Evolutionary conservation across 2,113 vertebrate species (phyloP).

Genomic region (Peromyscus polionotus): DNA sequence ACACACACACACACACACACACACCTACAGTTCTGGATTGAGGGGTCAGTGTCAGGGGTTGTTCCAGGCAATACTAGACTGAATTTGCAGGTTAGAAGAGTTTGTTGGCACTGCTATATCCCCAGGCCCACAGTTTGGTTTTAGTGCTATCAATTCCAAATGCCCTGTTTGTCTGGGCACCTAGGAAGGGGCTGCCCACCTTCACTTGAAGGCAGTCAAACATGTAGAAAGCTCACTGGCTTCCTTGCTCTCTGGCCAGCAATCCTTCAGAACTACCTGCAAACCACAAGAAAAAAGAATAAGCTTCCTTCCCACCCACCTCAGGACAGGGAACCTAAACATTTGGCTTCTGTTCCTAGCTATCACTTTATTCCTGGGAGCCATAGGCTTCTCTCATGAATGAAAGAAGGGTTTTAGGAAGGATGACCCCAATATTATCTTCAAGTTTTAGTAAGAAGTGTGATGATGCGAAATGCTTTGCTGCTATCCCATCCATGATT

Average conservation of each 20-base stretch:
- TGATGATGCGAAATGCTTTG: not conserved
- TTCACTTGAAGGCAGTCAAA: not conserved
- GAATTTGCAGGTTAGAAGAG: not conserved
- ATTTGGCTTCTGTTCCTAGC: not conserved
- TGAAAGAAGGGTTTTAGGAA: not conserved
- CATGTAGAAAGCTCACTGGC: not conserved
- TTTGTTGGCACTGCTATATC: not conserved
- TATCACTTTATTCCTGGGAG: not conserved
- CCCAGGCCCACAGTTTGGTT: not conserved
- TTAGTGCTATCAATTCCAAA: not conserved
- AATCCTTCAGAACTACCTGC: not conserved
- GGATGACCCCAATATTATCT: not conserved
- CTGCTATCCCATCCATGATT: not conserved
- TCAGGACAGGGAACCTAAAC: no score
- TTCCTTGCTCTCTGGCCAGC: not conserved
- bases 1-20: not conserved
- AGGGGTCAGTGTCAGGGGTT: not conserved
- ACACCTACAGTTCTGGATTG: not conserved
- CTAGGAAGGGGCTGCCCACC: not conserved
- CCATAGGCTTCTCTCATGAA: not conserved
- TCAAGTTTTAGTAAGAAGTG: not conserved
- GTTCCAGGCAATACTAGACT: not conserved
- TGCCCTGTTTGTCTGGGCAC: not conserved
- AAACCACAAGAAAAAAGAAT: not conserved
- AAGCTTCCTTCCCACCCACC: not conserved